Percentiles rank a stretch among this genome's conserved stretches.
These are phyloP conservation scores for Campoplex nolae DNA, from an alignment of 2,888 invertebrate species.

Conservation along the genomic window DNA sequence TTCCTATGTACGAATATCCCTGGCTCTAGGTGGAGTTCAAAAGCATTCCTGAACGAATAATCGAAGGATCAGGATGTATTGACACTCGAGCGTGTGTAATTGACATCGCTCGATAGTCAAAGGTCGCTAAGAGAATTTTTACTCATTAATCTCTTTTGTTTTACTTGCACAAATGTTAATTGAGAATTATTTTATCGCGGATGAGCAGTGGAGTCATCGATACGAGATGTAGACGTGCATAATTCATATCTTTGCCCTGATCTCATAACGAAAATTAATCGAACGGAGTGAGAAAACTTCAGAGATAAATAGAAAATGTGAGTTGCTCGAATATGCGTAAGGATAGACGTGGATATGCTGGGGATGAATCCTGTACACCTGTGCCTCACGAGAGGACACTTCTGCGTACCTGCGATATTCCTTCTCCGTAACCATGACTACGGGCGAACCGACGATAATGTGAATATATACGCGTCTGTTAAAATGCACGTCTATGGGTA, in stretches of 20 bases:
- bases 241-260: background rate
- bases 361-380: conserved; percentile 34
- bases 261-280: background rate
- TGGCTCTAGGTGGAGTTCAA: conserved; percentile 65
- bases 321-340: conserved; percentile 1
- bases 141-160: conserved; percentile 37
- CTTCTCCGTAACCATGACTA: conserved; percentile 60
- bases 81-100: conserved; percentile 79
- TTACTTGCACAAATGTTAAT: background rate
- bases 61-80: conserved; percentile 80
- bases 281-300: conserved; percentile 19
- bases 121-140: conserved; percentile 37
- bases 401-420: conserved; percentile 44
- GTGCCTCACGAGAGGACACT: conserved; percentile 46
- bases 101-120: conserved; percentile 64
- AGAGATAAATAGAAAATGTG: background rate
- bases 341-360: conserved; percentile 4
- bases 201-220: background rate
- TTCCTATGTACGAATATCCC: background rate
- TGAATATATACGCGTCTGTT: background rate
- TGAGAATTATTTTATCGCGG: background rate
- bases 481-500: background rate
- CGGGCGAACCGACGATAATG: conserved; percentile 33
- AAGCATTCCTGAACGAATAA: conserved; percentile 83
- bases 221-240: background rate